Base-by-base conservation (phyloP, 2,888 invertebrate species). In the Pedicia rivosa region DNA sequence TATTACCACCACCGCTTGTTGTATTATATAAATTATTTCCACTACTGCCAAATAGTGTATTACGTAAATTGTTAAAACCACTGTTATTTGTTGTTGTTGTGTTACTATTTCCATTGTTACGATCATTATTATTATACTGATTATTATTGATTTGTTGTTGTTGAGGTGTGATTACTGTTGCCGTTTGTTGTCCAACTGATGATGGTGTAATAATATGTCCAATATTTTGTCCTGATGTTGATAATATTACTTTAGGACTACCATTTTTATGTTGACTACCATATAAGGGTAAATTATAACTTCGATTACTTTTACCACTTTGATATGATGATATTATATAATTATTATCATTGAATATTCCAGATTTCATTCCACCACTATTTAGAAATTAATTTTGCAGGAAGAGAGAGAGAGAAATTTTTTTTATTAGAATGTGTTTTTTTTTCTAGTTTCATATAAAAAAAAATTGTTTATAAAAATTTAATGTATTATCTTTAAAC, bases 331-430 rank as follows among this genome's bases (percentile, higher is more conserved):
- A 20, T 13, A 32, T 20, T 32, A 32, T 32, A 20, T 32, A 32
- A 32, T 32, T 32, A 20, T 32, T 22, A 16, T 26, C 25, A 35
- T 17, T 35, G 25, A 35, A 35, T 25, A 35, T 35, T 17, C 35
- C 35, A 25, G 35, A 35, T 26, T 26, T 26, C 25, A 35, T 35
- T 14, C 35, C 35, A 35, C 35, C 35, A 25, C 35, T 35, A 24
- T n/a, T n/a, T n/a, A n/a, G n/a, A n/a, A n/a, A n/a, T n/a, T n/a
- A n/a, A n/a, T n/a, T n/a, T n/a, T n/a, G n/a, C n/a, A n/a, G n/a
- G n/a, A n/a, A n/a, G n/a, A n/a, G n/a, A n/a, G n/a, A n/a, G n/a
- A n/a, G n/a, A n/a, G n/a, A n/a, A n/a, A n/a, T n/a, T n/a, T n/a
- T n/a, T n/a, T n/a, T n/a, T n/a, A n/a, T n/a, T n/a, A n/a, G n/a